Evolutionary conservation across 2,888 invertebrate genomes (phyloP), one percentile per base, ranked within the genome.

Genomic region (Lacanobia oleracea): DNA sequence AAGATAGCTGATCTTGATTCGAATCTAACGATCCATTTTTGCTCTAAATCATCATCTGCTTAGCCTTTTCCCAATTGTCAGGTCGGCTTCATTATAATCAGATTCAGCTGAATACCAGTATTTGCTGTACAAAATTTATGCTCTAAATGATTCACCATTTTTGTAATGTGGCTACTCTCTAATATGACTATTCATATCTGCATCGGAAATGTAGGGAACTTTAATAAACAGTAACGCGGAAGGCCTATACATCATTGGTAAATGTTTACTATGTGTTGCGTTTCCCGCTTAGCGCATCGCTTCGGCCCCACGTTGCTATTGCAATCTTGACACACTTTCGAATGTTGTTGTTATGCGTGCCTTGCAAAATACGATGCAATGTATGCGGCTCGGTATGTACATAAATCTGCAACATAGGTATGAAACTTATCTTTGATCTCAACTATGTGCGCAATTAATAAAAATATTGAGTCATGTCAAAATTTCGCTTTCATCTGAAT

Each of bases 301-400:
- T 77, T 87, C 87, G 89, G 87, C 88, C 89, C 88, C 89, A 89
- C 87, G 90, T 88, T 91, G 89, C 92, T 92, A 93, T 92, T 93
- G 94, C 94, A 94, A 91, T 94, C 94, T 94, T 95, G 95, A 95
- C 95, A 95, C 92, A 95, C 95, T 95, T 96, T 96, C 95, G 89
- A 94, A 94, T 92, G 91, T 89, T 92, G 93, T 93, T 93, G 93
- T 94, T 94, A 93, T 93, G 94, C 93, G 92, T 92, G 88, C 87
- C 93, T 94, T 94, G 93, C 94, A 93, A 94, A 93, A 94, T 90
- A 89, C 93, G 85, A 91, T 91, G 93, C 92, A 92, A 93, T 89
- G 88, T 86, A 88, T 88, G 88, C 90, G 86, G 88, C 86, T 80
- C 66, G 77, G 76, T 79, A 81, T 83, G 81, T 76, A 83, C 81